These are phyloP conservation scores for Lottia gigantea DNA, from an alignment of 2,888 invertebrate genomes.

Conservation along the genomic window DNA sequence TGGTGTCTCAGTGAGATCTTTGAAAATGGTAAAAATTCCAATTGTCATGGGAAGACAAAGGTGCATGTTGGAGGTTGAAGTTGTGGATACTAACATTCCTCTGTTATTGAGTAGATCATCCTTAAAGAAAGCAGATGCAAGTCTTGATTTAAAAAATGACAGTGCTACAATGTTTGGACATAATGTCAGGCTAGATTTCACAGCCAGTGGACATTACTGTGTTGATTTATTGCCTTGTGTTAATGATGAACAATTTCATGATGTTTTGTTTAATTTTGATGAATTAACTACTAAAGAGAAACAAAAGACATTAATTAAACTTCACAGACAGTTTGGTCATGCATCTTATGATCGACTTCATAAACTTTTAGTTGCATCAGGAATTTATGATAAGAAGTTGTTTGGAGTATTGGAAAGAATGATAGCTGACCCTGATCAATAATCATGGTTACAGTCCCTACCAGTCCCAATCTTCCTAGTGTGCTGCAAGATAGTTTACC, in stretches of 20 bases:
- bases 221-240: conserved; percentile 2
- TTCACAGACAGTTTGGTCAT: conserved; percentile 16
- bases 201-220: conserved; percentile 30
- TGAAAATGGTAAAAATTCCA: conserved; percentile 21
- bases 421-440: background rate
- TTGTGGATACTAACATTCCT: conserved; percentile 22
- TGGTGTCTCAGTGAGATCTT: conserved; percentile 16
- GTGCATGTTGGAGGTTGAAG: conserved; percentile 21
- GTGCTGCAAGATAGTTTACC: conserved; percentile 19
- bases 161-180: conserved; percentile 24
- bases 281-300: background rate
- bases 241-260: background rate
- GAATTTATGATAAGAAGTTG: background rate
- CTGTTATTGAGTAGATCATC: conserved; percentile 22
- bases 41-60: conserved; percentile 13
- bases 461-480: conserved; percentile 24
- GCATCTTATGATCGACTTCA: conserved; percentile 1
- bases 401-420: background rate
- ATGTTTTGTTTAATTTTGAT: background rate
- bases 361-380: background rate
- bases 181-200: conserved; percentile 21
- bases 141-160: conserved; percentile 20
- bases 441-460: conserved; percentile 20
- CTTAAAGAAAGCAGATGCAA: conserved; percentile 22
- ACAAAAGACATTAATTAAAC: background rate